Evolutionary conservation across 2,797 vertebrate species (phyloP), one percentile per base, ranked within the genome.

Genomic region (Sebastes steindachneri): DNA sequence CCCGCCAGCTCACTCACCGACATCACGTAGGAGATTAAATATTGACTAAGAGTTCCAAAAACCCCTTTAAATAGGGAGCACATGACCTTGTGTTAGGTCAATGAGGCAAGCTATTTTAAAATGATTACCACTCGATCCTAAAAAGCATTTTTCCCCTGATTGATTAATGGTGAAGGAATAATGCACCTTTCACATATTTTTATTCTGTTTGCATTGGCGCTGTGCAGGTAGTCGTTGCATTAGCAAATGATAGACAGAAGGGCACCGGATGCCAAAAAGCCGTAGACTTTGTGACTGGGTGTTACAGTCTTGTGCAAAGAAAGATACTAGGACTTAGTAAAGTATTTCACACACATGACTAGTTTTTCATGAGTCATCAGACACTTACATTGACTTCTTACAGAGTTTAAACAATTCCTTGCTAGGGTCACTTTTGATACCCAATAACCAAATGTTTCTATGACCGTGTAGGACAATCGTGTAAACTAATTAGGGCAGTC

Each of bases 21-120:
- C 62, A 57, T 82, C 86, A 88, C 68, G 25, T 23, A 86, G 72
- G 25, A 74, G 88, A 91, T 93, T 93, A 94, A 93, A 92, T 85
- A 95, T 93, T 93, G 82, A 94, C 92, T 31, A 66, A 1, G 1
- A 59, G 71, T 80, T 77, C 54, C 68, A 86, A 87, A 91, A 86
- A 75, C 12, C n/a, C 41, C 23, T 55, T 71, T 64, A 15, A 81
- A 76, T 55, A 45, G 29, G 21, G 15, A 58, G 9, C 58, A 74
- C 68, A 70, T 41, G 55, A 75, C 77, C 64, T 77, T 55, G 12
- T 29, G 62, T 60, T 64, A 51, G 69, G 58, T 59, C 73, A 77
- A 11, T 72, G 9, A 54, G n/a, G 21, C 41, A 58, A 64, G 9
- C 3, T 1, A 69, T 78, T 73, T 75, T 10, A 19, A 70, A 68